These are phyloP conservation scores for Diplazon laetatorius DNA, from an alignment of 2,888 invertebrate species.

Conservation along the genomic window DNA sequence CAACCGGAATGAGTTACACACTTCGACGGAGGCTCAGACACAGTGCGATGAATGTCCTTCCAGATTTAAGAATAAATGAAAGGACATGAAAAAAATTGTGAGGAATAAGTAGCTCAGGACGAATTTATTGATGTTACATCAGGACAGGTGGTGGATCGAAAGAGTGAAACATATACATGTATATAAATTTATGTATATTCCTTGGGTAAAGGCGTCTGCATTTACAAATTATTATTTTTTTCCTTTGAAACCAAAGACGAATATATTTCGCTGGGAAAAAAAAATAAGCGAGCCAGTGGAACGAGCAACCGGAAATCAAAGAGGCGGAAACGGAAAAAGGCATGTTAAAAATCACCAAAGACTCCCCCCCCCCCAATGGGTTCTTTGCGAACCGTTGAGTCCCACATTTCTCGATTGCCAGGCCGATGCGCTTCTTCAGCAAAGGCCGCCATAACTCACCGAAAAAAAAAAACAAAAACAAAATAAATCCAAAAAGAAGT, in stretches of 20 bases:
- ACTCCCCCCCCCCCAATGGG: slow-evolving; percentile 11
- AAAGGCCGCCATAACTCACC: slow-evolving; percentile 34
- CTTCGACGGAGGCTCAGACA: slow-evolving; percentile 40
- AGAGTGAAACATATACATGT: neutral
- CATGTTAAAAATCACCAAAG: slow-evolving; percentile 13
- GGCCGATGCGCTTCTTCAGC: slow-evolving; percentile 39
- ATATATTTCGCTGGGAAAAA: neutral
- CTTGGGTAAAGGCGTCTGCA: neutral
- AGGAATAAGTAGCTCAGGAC: slow-evolving; percentile 8
- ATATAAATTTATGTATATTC: no score
- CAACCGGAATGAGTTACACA: slow-evolving; percentile 26
- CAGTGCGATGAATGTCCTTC: slow-evolving; percentile 28
- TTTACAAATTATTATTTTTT: slow-evolving; percentile 19
- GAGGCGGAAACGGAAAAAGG: slow-evolving; percentile 14
- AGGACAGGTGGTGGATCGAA: slow-evolving; percentile 17
- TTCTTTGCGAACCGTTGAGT: slow-evolving; percentile 37
- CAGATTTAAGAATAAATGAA: no score
- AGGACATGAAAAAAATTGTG: slow-evolving; percentile 12
- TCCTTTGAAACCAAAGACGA: neutral
- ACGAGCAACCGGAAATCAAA: slow-evolving; percentile 11
- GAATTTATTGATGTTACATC: slow-evolving; percentile 24
- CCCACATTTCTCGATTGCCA: slow-evolving; percentile 38
- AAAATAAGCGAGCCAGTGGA: no score
- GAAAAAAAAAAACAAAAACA: neutral
- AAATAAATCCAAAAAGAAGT: neutral